Conservation (phyloP, 2,797 vertebrate species). For the Arnoldichthys spilopterus region DNA sequence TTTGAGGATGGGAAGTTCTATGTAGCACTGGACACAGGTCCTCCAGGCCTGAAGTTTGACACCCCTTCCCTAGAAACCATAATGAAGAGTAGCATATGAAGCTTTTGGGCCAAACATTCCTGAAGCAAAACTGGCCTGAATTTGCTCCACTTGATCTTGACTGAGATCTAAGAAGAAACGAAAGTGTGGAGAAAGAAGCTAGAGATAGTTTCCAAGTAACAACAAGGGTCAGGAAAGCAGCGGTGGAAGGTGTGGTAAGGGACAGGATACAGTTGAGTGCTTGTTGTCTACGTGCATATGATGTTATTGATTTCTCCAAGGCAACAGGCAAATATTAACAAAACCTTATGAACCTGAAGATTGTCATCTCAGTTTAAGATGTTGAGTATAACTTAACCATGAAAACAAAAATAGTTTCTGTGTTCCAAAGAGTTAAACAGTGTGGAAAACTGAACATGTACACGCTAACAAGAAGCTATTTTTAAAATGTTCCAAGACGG, state of each 20-base stretch:
- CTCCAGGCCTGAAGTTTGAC: no score
- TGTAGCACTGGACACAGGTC: no score
- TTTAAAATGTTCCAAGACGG: not conserved
- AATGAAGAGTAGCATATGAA: not conserved
- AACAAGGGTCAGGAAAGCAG: not conserved
- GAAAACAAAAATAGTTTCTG: no score
- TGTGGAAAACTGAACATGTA: not conserved
- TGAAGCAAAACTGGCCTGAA: no score
- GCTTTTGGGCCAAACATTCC: no score
- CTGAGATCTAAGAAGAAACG: not conserved
- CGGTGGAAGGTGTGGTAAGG: not conserved
- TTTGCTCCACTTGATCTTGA: not conserved
- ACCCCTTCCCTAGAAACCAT: no score
- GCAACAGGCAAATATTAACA: slow-evolving; percentile 20
- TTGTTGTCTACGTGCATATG: not conserved
- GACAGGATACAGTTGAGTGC: not conserved
- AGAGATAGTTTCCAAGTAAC: not conserved
- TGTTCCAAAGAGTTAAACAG: no score
- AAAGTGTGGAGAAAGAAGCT: not conserved
- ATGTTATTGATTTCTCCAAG: slow-evolving; percentile 21
- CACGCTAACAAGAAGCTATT: not conserved
- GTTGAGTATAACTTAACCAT: not conserved
- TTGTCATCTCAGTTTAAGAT: not conserved
- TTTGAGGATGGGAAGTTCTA: no score
- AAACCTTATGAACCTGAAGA: not conserved